Evolutionary conservation across 2,888 invertebrate species (phyloP).

Genomic region (Elmis aenea): DNA sequence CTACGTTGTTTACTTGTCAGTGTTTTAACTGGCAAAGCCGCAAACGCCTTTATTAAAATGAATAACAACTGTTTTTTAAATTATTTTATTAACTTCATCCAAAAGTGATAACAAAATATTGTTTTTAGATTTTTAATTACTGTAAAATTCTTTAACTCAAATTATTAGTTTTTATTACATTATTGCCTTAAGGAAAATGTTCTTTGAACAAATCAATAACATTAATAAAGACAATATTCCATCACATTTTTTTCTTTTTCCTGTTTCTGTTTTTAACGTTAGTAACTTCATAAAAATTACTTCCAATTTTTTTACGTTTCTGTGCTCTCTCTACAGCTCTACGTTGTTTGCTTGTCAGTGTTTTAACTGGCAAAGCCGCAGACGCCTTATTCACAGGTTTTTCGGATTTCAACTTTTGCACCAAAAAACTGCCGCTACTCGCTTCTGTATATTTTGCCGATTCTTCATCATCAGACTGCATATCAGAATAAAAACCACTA

Average conservation of each 20-base stretch:
- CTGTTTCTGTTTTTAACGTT: conserved; percentile 87
- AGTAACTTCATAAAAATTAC: conserved; percentile 82
- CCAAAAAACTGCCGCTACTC: conserved; percentile 49
- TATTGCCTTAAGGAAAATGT: too few relatives aligned
- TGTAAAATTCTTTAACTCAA: too few relatives aligned
- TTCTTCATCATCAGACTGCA: conserved; percentile 55
- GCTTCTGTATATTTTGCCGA: conserved; percentile 43
- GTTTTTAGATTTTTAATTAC: too few relatives aligned
- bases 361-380: conserved; percentile 41
- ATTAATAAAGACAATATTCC: too few relatives aligned
- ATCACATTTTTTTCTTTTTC: conserved; percentile 59
- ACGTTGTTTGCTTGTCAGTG: conserved; percentile 70
- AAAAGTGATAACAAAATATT: too few relatives aligned
- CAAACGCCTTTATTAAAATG: too few relatives aligned
- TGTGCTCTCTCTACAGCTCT: conserved; percentile 69
- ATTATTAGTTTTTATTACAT: too few relatives aligned
- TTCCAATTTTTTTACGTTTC: conserved; percentile 77
- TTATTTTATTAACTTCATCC: too few relatives aligned
- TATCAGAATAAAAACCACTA: conserved; percentile 64
- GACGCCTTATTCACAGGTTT: conserved; percentile 24
- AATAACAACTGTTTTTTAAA: too few relatives aligned
- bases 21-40: conserved; percentile 15
- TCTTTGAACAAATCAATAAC: too few relatives aligned
- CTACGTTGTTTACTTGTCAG: conserved; percentile 74
- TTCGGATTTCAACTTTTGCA: conserved; percentile 38